Conservation (phyloP, 2,888 invertebrate genomes). For the Byasa hedistus region DNA sequence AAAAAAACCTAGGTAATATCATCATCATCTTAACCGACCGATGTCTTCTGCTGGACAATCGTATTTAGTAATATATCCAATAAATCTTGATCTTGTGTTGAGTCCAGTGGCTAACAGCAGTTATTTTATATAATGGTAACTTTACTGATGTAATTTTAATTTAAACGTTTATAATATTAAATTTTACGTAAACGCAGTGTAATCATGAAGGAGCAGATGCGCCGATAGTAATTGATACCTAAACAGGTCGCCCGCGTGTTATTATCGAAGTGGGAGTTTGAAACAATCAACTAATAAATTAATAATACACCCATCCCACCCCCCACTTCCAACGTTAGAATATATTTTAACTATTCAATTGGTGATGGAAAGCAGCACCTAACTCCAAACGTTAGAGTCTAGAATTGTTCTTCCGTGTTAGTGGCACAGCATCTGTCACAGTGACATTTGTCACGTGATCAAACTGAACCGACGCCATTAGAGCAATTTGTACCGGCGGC, state of each 20-base stretch:
- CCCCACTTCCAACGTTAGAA: slow-evolving; percentile 31
- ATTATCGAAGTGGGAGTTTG: slow-evolving; percentile 38
- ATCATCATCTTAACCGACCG: too few relatives aligned
- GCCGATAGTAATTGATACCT: slow-evolving; percentile 23
- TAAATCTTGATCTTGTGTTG: too few relatives aligned
- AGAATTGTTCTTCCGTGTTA: slow-evolving; percentile 1
- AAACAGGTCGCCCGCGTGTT: slow-evolving; percentile 23
- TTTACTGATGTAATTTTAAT: too few relatives aligned
- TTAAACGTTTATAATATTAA: too few relatives aligned
- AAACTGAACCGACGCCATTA: slow-evolving; percentile 63
- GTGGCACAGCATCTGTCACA: slow-evolving; percentile 63
- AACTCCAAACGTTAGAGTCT: neutral
- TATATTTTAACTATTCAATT: neutral
- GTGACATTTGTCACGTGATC: slow-evolving; percentile 77
- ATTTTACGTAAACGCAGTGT: neutral
- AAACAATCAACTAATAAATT: slow-evolving; percentile 56
- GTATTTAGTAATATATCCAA: too few relatives aligned
- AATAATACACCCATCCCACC: slow-evolving; percentile 49
- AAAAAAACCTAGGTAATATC: too few relatives aligned
- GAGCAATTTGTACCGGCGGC: slow-evolving; percentile 48
- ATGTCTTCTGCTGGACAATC: too few relatives aligned
- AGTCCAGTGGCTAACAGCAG: too few relatives aligned
- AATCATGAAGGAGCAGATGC: slow-evolving; percentile 21
- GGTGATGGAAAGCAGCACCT: neutral
- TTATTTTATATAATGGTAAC: too few relatives aligned